Base-by-base conservation (phyloP, 2,888 invertebrate genomes). In the Laspeyria flexula region DNA sequence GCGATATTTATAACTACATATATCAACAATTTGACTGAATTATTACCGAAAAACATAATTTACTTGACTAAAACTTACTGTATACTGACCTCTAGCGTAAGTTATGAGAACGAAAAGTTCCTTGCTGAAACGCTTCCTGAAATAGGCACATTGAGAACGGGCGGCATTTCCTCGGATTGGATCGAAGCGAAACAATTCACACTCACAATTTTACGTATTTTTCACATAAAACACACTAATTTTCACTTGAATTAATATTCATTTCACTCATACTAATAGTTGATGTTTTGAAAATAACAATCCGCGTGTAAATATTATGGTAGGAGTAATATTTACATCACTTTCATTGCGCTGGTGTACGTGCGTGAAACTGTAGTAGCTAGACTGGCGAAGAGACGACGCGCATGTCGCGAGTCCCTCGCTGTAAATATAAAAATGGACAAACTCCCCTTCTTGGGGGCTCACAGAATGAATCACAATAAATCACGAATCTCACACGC, bases 401-500 rank as follows among this genome's bases (percentile, higher is more conserved):
- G 91, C 92, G 91, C 90, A 91, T 90, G 90, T 90, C 90, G 83
- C 80, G 83, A 86, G 90, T 87, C 89, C 86, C 84, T 80, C 87
- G 88, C 77, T 86, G 86, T 88, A 92, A 91, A 90, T 91, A 90
- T 91, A 92, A 92, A 91, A 92, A 90, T 90, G 90, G 85, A 89
- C 84, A 86, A 88, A 86, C 90, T 91, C 91, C 90, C 91, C 92
- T 91, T 90, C 89, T 73, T 65, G 80, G 78, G 87, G 86, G 86
- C 84, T 88, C 87, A 85, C 83, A 86, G 79, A 78, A 89, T 90
- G 89, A 90, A 90, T 92, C 91, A 91, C 88, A 74, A 83, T 85
- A 79, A 81, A 81, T 77, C 80, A 86, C 79, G 72, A 74, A 82
- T 77, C 77, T 75, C 77, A 78, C 73, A 77, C 68, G 73, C 75